Base-by-base conservation (phyloP, 1,140 invertebrate genomes). In the Goniozus legneri region DNA sequence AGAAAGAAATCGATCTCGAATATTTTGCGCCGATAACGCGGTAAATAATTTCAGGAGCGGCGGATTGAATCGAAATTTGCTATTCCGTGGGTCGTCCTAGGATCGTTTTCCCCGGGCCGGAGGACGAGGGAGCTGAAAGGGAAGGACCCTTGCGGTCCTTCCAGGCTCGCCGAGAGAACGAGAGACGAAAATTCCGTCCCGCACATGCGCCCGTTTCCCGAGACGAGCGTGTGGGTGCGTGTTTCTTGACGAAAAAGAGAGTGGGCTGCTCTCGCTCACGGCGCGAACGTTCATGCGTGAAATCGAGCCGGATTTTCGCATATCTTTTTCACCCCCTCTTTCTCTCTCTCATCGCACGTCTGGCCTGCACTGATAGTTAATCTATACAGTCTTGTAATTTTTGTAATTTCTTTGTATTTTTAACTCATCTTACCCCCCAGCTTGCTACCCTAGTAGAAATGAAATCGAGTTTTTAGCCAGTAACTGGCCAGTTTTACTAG, bases 271-370 rank as follows among this genome's bases (percentile, higher is more conserved):
- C n/a, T n/a, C n/a, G n/a, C n/a, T n/a, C n/a, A n/a, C n/a, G 4
- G 24, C 10, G 10, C 4, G 24, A 10, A 27, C 24, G 24, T 4
- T 10, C 24, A 27, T 27, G 24, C 24, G 24, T 27, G 4, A 27
- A 27, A 27, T 15, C 32, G 32, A 34, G 12, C 12, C 32, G 8
- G 3, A n/a, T 16, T 32, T 22, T 21, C 18, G 20, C 4, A 4
- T 27, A 10, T 6, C 24, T 15, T 2, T 15, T 20, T 7, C 12
- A 4, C 31, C 36, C 36, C 40, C 13, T 31, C 20, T 19, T n/a
- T n/a, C 19, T 20, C 15, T 22, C 40, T 33, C 35, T 43, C 21
- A 36, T 31, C 19, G 20, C 24, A 27, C 43, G 41, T 27, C 30
- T n/a, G 37, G 35, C 37, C 48, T n/a, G n/a, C n/a, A n/a, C n/a